Percentiles rank a stretch among this genome's conserved stretches.
These are phyloP conservation scores for Ecliptopera silaceata DNA, from an alignment of 2,888 invertebrate species.

Conservation along the genomic window DNA sequence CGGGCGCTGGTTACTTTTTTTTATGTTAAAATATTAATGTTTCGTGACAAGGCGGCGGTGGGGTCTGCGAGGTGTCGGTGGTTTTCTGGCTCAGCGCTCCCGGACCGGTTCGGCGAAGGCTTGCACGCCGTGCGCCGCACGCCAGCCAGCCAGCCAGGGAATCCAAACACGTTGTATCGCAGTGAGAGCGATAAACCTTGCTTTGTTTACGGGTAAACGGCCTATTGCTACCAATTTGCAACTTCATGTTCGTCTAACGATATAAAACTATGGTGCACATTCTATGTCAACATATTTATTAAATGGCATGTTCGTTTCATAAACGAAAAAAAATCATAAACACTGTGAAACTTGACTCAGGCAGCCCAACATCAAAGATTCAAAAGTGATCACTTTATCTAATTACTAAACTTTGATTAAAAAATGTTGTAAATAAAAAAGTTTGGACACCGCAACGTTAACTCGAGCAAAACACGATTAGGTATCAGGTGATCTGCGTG, in stretches of 20 bases:
- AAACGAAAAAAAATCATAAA: neutral
- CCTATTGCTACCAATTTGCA: conserved; percentile 76
- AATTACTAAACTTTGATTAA: too few species aligned
- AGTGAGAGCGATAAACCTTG: conserved; percentile 75
- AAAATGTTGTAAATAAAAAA: neutral
- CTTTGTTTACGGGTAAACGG: conserved; percentile 65
- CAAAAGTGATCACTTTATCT: too few species aligned
- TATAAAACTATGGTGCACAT: too few species aligned
- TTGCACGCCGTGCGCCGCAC: conserved; percentile 57
- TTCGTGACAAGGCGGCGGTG: conserved; percentile 72
- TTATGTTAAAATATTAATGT: conserved; percentile 78
- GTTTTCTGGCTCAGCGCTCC: conserved; percentile 79
- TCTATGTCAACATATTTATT: too few species aligned
- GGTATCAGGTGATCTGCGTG: neutral
- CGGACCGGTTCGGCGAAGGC: conserved; percentile 74
- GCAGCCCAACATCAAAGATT: too few species aligned
- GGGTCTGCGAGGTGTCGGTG: conserved; percentile 74
- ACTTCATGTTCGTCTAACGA: conserved; percentile 10
- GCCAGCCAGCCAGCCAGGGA: conserved; percentile 49
- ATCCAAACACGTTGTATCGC: conserved; percentile 69
- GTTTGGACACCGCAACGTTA: neutral
- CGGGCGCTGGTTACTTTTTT: conserved; percentile 62
- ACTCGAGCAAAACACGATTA: neutral
- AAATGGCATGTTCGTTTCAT: too few species aligned
- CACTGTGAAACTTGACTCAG: too few species aligned